Conservation (phyloP, 1,140 invertebrate species). For the Cydia fagiglandana region DNA sequence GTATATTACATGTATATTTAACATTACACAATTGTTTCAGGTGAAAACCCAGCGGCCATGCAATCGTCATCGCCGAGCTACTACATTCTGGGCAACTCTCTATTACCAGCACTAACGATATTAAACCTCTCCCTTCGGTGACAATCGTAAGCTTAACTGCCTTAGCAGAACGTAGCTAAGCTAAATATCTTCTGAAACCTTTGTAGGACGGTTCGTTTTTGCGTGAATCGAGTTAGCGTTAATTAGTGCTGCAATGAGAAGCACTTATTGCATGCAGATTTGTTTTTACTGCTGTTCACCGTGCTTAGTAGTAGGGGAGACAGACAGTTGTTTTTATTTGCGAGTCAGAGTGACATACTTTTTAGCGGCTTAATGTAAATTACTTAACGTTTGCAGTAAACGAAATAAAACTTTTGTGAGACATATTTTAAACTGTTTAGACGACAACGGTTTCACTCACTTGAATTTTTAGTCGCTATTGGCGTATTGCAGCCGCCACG, state of each 20-base stretch:
- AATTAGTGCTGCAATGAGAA: not conserved
- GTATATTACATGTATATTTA: not conserved
- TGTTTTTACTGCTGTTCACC: not conserved
- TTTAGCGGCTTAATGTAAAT: not conserved
- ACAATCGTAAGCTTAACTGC: constrained; percentile 49
- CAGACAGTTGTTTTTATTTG: not conserved
- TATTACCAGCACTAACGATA: constrained; percentile 45
- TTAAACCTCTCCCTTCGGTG: constrained; percentile 58
- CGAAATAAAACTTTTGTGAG: too few species aligned
- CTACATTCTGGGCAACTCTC: constrained; percentile 43
- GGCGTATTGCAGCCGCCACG: too few species aligned
- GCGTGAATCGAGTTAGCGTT: constrained; percentile 37
- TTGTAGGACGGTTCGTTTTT: constrained; percentile 38
- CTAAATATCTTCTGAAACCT: constrained; percentile 39
- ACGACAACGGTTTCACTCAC: too few species aligned
- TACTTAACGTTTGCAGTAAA: too few species aligned
- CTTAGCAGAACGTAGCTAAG: constrained; percentile 40
- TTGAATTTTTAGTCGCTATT: too few species aligned
- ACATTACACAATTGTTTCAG: constrained; percentile 52
- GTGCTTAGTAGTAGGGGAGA: not conserved
- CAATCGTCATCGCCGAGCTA: constrained; percentile 67
- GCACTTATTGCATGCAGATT: constrained; percentile 8
- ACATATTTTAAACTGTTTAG: too few species aligned
- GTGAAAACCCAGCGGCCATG: constrained; percentile 78
- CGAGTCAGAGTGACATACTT: not conserved